Evolutionary conservation across 2,888 invertebrate genomes (phyloP), one percentile per base, ranked within the genome.

Genomic region (Callinectes sapidus): DNA sequence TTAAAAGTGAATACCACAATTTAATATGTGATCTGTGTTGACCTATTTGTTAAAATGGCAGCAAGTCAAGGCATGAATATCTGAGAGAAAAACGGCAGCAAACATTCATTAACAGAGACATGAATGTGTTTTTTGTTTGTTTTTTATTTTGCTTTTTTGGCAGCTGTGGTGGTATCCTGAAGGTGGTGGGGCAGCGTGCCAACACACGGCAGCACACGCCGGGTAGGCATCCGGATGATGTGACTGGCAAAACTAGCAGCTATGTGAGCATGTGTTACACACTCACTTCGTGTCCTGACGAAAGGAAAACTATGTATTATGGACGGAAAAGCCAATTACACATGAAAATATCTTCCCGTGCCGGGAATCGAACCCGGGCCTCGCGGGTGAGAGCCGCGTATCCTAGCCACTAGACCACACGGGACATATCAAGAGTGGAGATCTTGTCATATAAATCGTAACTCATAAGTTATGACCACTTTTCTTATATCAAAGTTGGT

Each of bases 351-450:
- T 18, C 55, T 92, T 93, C 93, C 93, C 94, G 94, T 94, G 94
- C 94, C 94, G 94, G 94, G 94, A 94, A 94, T 94, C 94, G 94
- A 94, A 94, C 94, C 94, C 94, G 94, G 94, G 94, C 94, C 94
- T 94, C 94, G 93, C 94, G 94, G 94, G 94, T 94, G 94, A 94
- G 93, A 94, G 94, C 94, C 94, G 94, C 94, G 94, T 94, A 94
- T 94, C 94, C 94, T 94, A 94, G 93, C 94, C 94, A 94, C 94
- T 94, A 94, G 94, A 94, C 94, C 89, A 94, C 94, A 94, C 94
- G 94, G 94, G 94, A 93, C 81, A 10, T 48, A 71, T 28, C 28
- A 8, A n/a, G 28, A 71, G 0, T 1, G n/a, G 10, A 8, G n/a
- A 71, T n/a, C 55, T 71, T 71, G 23, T n/a, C 5, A 71, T 16